Conservation (phyloP, 2,888 invertebrate genomes). For the Pseudolycoriella hygida region DNA sequence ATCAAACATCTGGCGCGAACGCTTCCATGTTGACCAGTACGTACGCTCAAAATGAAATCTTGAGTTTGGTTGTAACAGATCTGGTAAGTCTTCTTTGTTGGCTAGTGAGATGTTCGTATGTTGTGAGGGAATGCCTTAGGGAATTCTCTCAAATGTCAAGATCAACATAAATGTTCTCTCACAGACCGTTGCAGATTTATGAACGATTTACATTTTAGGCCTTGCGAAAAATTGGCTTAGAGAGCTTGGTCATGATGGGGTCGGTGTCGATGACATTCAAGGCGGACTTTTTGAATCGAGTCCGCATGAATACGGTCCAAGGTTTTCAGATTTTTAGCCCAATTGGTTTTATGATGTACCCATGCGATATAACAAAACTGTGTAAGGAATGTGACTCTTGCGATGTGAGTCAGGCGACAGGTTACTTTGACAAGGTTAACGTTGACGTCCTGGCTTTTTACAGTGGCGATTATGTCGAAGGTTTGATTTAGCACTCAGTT, state of each 20-base stretch:
- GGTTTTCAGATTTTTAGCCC: constrained; percentile 82
- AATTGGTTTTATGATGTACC: constrained; percentile 78
- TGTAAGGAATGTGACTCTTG: constrained; percentile 33
- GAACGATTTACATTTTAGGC: constrained; percentile 21
- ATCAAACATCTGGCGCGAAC: constrained; percentile 11
- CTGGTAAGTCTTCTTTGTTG: no score
- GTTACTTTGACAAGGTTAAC: constrained; percentile 61
- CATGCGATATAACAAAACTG: constrained; percentile 42
- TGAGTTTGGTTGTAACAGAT: constrained; percentile 21
- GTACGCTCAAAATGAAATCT: constrained; percentile 24
- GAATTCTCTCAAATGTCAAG: no score
- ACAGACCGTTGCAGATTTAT: constrained; percentile 39
- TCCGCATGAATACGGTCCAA: constrained; percentile 85
- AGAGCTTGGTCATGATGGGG: constrained; percentile 52
- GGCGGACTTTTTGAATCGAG: constrained; percentile 77
- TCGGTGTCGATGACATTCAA: constrained; percentile 51
- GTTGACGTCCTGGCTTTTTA: constrained; percentile 66
- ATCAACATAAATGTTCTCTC: no score
- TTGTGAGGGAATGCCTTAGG: no score
- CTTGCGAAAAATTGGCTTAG: constrained; percentile 48
- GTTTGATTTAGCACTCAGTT: constrained; percentile 31
- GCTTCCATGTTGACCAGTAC: constrained; percentile 23
- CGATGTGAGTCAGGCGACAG: constrained; percentile 55
- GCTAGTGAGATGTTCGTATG: no score
- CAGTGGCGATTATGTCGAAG: constrained; percentile 57